These are phyloP conservation scores for Indicator maculatus DNA, from an alignment of 2,113 vertebrate genomes.

Conservation along the genomic window DNA sequence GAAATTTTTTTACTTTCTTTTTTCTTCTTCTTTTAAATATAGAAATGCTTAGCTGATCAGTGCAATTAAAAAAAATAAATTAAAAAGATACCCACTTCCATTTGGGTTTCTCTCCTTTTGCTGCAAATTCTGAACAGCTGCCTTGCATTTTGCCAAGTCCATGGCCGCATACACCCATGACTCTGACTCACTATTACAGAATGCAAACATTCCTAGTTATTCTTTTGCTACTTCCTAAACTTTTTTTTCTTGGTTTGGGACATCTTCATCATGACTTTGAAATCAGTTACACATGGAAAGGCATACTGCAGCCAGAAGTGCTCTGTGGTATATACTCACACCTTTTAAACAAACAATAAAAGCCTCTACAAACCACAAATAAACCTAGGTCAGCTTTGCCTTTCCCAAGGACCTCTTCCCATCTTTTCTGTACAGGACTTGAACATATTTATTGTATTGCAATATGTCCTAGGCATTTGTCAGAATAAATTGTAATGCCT, in stretches of 20 bases:
- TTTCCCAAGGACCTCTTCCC: background rate
- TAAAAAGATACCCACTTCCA: background rate
- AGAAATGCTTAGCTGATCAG: background rate
- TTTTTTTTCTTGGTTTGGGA: background rate
- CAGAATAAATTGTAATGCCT: background rate
- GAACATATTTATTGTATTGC: background rate
- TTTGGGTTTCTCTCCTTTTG: background rate
- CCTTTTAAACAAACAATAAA: background rate
- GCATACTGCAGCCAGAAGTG: background rate
- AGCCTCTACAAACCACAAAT: background rate
- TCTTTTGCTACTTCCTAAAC: background rate
- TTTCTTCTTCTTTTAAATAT: background rate
- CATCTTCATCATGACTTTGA: background rate
- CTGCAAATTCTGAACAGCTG: background rate
- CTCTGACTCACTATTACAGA: slow-evolving; percentile 33
- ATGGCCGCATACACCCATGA: background rate
- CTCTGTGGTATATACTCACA: background rate
- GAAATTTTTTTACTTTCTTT: background rate
- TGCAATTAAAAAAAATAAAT: background rate
- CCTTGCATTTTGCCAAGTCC: background rate
- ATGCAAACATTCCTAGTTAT: background rate
- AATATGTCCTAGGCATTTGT: background rate
- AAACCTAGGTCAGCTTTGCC: background rate
- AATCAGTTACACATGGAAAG: background rate
- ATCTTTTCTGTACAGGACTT: background rate